Base-by-base conservation (phyloP, 2,797 vertebrate genomes). In the Dendrocincla tyrannina region DNA sequence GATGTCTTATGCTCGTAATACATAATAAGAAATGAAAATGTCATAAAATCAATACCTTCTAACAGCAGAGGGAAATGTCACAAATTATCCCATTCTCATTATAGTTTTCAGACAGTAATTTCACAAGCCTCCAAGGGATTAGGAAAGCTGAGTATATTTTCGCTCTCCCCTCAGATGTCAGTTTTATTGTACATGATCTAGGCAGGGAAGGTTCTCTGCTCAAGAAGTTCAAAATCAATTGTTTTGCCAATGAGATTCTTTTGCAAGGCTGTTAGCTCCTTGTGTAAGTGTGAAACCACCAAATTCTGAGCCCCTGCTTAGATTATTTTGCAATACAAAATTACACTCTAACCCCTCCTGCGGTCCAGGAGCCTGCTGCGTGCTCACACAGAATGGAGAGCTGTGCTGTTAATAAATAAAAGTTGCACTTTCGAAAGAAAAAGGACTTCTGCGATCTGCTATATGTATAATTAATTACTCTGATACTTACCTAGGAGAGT, bases 51-150 rank as follows among this genome's bases (percentile, higher is more conserved):
- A 96, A 97, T 95, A 91, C 62, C 75, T 93, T 91, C 90, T 93
- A 97, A 95, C 91, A 91, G 94, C 88, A 95, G 81, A 95, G 95
- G 85, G 76, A 94, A 97, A 97, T 97, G 93, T 92, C 91, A 94
- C 83, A 94, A 97, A 95, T 97, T 97, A 96, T 95, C 95, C 92
- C 78, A 84, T 95, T 97, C 86, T 96, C 95, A 97, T 97, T 96
- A 93, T 89, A 94, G 82, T 94, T 96, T 95, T 92, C 89, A 96
- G 95, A 91, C 91, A 95, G 93, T 96, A 92, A 96, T 97, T 97
- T 96, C 88, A 95, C 75, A 94, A 96, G 81, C 85, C 93, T 96
- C 92, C 56, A 70, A 93, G 93, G 95, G 80, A 94, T 96, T 95
- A 93, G 59, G 66, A 88, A 68, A 82, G 82, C 82, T 76, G 58